Conservation (phyloP, 2,888 invertebrate genomes). For the Coecobrya sp. region DNA sequence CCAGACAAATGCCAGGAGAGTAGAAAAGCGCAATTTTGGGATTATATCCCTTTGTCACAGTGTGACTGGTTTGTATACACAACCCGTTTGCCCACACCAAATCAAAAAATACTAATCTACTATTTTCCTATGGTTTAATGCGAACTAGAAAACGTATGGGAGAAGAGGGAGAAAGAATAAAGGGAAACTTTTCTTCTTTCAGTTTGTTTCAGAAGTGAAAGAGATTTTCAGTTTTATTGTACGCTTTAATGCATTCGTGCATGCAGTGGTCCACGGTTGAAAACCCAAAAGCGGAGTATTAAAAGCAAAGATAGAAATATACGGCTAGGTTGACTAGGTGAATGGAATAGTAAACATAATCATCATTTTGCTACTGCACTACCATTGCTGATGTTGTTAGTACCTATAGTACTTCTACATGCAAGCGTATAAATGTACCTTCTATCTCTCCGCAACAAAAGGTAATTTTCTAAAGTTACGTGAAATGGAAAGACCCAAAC, state of each 20-base stretch:
- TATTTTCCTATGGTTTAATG: neutral
- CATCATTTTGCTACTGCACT: conserved; percentile 1
- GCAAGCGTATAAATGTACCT: no score
- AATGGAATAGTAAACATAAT: conserved; percentile 44
- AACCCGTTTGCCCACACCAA: neutral
- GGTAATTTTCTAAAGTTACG: conserved; percentile 32
- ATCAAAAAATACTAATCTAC: conserved; percentile 7
- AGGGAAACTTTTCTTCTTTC: neutral
- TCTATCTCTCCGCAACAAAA: neutral
- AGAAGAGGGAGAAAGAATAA: neutral
- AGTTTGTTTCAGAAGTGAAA: conserved; percentile 31
- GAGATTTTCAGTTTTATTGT: conserved; percentile 44
- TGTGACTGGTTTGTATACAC: neutral
- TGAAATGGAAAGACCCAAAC: conserved; percentile 28
- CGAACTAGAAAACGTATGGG: neutral
- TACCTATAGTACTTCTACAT: neutral
- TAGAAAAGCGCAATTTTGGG: neutral
- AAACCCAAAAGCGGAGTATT: conserved; percentile 18
- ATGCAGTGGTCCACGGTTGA: conserved; percentile 12
- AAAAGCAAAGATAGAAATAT: neutral
- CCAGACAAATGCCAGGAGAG: neutral
- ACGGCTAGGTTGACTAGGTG: conserved; percentile 30
- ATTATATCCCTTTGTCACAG: neutral
- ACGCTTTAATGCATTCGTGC: conserved; percentile 62
- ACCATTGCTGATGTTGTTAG: neutral